Conservation (phyloP, 2,113 vertebrate species). For the Rhabdomys dilectus region DNA sequence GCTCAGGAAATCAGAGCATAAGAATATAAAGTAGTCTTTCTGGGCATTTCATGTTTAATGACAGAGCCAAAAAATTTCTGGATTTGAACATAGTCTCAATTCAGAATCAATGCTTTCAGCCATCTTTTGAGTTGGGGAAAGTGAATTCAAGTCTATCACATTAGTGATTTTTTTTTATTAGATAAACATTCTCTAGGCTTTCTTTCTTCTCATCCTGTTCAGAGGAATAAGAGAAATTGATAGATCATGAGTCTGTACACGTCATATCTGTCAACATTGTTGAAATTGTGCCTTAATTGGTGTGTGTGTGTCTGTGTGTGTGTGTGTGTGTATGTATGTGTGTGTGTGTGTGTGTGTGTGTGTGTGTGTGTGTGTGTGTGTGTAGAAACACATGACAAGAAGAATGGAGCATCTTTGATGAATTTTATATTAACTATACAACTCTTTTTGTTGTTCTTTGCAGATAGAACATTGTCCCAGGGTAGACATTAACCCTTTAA, state of each 20-base stretch:
- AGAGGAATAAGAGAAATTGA: not conserved
- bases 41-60: not conserved
- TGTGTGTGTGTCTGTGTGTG: rapidly evolving
- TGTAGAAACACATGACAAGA: not conserved
- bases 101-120: not conserved
- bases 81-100: not conserved
- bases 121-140: not conserved
- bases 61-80: not conserved
- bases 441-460: not conserved
- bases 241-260: rapidly evolving
- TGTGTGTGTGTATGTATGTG: rapidly evolving
- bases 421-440: not conserved
- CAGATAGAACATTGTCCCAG: not conserved
- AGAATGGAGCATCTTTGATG: not conserved
- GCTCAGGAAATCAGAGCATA: not conserved
- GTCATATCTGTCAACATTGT: not conserved
- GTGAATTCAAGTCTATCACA: not conserved
- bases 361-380: not conserved
- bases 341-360: not conserved
- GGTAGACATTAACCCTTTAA: not conserved
- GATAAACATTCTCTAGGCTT: not conserved
- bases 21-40: not conserved
- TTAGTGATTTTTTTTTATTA: not conserved
- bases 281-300: not conserved
- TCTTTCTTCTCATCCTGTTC: not conserved